Evolutionary conservation across 2,797 vertebrate genomes (phyloP).

Genomic region (Potorous gilbertii): DNA sequence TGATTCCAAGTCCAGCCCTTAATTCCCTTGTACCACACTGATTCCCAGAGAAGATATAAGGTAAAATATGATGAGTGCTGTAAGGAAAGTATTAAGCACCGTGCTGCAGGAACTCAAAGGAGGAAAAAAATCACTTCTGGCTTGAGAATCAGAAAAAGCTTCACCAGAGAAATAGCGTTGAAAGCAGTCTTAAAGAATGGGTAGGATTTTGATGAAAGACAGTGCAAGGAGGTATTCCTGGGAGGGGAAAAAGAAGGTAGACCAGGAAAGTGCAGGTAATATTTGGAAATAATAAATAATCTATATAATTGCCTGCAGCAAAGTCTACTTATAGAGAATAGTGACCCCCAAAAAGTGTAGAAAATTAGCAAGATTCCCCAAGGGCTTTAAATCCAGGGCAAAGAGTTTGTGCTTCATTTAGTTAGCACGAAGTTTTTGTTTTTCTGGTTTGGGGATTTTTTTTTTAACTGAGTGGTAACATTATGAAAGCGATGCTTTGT

Average conservation of each 20-base stretch:
- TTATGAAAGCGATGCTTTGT: neutral
- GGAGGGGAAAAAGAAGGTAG: neutral
- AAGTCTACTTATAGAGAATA: neutral
- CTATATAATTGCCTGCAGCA: neutral
- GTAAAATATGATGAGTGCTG: neutral
- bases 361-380: neutral
- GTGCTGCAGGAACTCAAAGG: neutral
- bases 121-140: neutral
- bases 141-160: neutral
- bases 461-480: neutral
- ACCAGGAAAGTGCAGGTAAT: neutral
- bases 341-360: neutral
- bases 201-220: neutral
- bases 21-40: neutral
- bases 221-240: neutral
- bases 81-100: neutral
- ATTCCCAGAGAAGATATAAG: neutral
- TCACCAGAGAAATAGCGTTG: neutral
- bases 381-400: neutral
- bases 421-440: neutral
- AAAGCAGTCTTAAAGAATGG: neutral
- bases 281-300: neutral
- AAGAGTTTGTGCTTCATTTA: neutral
- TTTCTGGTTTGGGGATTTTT: neutral
- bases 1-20: neutral